These are phyloP conservation scores for Xiphophorus couchianus DNA, from an alignment of 2,113 vertebrate species.

Conservation along the genomic window DNA sequence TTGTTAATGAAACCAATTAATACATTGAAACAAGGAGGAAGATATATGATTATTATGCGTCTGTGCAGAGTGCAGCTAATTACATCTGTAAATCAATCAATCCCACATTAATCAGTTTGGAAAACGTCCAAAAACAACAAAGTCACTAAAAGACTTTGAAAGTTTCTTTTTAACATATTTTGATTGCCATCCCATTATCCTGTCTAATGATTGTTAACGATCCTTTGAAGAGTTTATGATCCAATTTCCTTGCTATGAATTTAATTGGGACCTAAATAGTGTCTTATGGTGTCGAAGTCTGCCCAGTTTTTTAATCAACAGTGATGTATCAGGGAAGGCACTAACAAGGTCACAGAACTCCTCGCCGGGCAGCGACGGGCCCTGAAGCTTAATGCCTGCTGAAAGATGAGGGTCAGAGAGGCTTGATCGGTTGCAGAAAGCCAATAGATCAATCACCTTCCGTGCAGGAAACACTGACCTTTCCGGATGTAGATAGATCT, in stretches of 20 bases:
- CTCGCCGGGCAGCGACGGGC: slow-evolving; percentile 51
- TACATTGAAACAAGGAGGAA: slow-evolving; percentile 76
- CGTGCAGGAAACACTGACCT: slow-evolving; percentile 4
- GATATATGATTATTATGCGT: slow-evolving; percentile 80
- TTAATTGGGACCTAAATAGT: slow-evolving; percentile 73
- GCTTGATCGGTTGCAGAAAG: slow-evolving; percentile 37
- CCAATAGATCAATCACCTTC: slow-evolving; percentile 35
- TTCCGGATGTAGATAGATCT: not conserved
- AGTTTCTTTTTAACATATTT: slow-evolving; percentile 68
- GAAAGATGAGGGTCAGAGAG: slow-evolving; percentile 27
- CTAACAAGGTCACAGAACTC: slow-evolving; percentile 73
- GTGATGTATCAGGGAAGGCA: slow-evolving; percentile 43
- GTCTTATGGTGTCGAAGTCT: slow-evolving; percentile 66
- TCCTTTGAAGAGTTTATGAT: slow-evolving; percentile 76
- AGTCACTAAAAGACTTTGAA: slow-evolving; percentile 78
- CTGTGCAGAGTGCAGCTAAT: slow-evolving; percentile 78
- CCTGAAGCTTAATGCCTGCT: slow-evolving; percentile 32
- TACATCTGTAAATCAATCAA: slow-evolving; percentile 81
- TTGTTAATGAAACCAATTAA: slow-evolving; percentile 84
- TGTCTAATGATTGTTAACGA: slow-evolving; percentile 76
- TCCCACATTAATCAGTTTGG: slow-evolving; percentile 76
- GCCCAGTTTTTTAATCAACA: slow-evolving; percentile 69
- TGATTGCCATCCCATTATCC: slow-evolving; percentile 76
- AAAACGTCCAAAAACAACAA: slow-evolving; percentile 79
- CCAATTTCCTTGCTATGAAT: slow-evolving; percentile 73